phyloP scores from a whole-genome alignment of 2,888 invertebrate genomes.

The Dryococelus australis region DNA sequence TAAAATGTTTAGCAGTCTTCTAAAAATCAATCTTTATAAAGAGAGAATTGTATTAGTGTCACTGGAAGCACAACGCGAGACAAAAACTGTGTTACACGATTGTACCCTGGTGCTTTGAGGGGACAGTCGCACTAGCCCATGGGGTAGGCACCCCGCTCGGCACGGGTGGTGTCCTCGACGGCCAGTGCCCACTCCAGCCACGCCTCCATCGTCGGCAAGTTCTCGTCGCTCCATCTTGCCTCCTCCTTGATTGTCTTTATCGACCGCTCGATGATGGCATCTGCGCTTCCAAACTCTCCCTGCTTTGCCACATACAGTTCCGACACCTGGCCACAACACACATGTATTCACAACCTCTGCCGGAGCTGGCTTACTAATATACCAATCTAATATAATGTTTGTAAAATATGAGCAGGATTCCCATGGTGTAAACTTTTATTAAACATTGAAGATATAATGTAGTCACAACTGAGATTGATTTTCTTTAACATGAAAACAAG shows the following conservation, averaged over 20 bases:
- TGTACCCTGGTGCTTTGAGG: not conserved
- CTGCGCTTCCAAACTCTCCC: constrained; percentile 76
- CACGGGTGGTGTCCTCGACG: constrained; percentile 52
- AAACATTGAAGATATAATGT: too few relatives aligned
- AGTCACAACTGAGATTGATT: too few relatives aligned
- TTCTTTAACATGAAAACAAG: too few relatives aligned
- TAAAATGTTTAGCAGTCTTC: not conserved
- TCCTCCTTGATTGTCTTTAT: constrained; percentile 77
- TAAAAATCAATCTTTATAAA: not conserved
- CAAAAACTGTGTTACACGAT: not conserved
- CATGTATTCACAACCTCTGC: not conserved
- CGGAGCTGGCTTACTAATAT: too few relatives aligned
- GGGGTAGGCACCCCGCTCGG: constrained; percentile 8
- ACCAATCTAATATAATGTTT: too few relatives aligned
- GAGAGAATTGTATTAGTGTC: not conserved
- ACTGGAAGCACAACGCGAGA: not conserved
- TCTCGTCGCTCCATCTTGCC: constrained; percentile 78
- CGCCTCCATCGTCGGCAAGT: constrained; percentile 74
- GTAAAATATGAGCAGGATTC: too few relatives aligned
- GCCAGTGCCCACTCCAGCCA: constrained; percentile 83
- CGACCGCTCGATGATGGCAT: constrained; percentile 76
- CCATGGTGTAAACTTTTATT: too few relatives aligned
- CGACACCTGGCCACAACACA: constrained; percentile 52
- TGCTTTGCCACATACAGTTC: constrained; percentile 69
- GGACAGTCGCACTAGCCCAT: not conserved